Percentiles rank a stretch among this genome's conserved stretches.
phyloP scores from a whole-genome alignment of 2,888 invertebrate species.

The Heliconius charithonia region DNA sequence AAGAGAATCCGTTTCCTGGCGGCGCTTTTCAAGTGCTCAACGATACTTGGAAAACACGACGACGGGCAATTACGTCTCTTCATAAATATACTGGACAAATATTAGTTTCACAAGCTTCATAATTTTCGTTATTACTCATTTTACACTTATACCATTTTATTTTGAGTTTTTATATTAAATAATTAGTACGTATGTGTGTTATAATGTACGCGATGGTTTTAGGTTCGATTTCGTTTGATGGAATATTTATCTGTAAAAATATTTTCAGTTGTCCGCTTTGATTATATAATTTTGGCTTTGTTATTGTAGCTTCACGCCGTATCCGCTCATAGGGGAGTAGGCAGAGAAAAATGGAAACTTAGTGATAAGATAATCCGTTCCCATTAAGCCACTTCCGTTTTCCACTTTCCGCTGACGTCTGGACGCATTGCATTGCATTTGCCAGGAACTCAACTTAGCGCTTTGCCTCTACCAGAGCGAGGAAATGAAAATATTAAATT shows the following conservation, averaged over 20 bases:
- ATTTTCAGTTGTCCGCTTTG: neutral
- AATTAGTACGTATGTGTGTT: neutral
- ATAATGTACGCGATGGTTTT: neutral
- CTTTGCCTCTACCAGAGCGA: too few species aligned
- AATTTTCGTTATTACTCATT: conserved; percentile 26
- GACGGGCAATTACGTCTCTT: conserved; percentile 38
- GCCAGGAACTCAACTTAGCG: too few species aligned
- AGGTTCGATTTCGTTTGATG: neutral
- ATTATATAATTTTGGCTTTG: too few species aligned
- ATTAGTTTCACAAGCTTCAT: conserved; percentile 37
- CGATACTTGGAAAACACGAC: conserved; percentile 39
- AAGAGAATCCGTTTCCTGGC: conserved; percentile 37
- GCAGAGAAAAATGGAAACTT: too few species aligned
- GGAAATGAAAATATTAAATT: too few species aligned
- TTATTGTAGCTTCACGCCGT: too few species aligned
- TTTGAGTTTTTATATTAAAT: neutral
- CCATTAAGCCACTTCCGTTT: too few species aligned
- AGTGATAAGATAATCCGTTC: too few species aligned
- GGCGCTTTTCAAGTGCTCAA: conserved; percentile 36
- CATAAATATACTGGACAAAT: conserved; percentile 42
- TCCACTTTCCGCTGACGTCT: too few species aligned
- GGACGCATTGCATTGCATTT: too few species aligned
- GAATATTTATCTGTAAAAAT: neutral
- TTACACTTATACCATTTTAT: neutral
- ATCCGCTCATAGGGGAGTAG: too few species aligned